Percentiles rank a stretch among this genome's conserved stretches.
Evolutionary conservation across 2,113 vertebrate genomes (phyloP).

Genomic region (Ia io): DNA sequence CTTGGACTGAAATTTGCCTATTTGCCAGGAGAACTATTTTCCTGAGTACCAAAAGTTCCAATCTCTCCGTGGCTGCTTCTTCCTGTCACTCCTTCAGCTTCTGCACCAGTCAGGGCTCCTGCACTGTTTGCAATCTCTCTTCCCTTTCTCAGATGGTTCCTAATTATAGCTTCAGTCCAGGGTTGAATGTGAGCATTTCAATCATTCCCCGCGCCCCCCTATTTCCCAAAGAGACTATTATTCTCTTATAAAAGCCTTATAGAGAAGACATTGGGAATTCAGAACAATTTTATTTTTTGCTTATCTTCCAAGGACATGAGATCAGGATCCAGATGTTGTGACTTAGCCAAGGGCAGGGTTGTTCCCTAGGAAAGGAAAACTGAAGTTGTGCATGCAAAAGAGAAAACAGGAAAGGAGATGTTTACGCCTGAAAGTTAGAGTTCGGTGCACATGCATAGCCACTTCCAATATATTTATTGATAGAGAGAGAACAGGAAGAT

Average conservation of each 20-base stretch:
- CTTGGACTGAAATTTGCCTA: conserved; percentile 49
- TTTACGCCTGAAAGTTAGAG: neutral
- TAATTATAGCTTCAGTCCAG: neutral
- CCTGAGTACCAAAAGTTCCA: neutral
- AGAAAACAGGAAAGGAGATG: neutral
- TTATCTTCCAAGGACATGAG: conserved; percentile 77
- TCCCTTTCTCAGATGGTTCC: neutral
- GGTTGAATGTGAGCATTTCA: conserved; percentile 55
- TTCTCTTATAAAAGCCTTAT: conserved; percentile 68
- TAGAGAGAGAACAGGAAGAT: neutral
- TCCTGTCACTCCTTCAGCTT: neutral
- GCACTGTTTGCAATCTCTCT: neutral
- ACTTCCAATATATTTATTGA: neutral
- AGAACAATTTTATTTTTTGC: conserved; percentile 70
- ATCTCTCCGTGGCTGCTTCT: neutral
- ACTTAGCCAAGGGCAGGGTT: conserved; percentile 37
- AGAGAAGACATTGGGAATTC: conserved; percentile 68
- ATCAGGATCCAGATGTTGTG: conserved; percentile 78
- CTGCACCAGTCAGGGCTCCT: neutral
- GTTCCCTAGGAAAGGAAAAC: conserved; percentile 31
- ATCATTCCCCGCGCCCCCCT: neutral
- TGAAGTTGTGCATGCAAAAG: neutral
- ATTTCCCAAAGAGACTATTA: conserved; percentile 67
- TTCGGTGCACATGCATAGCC: rapidly evolving
- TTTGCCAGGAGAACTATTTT: conserved; percentile 59